A percentile compares a stretch with the other conserved stretches of the same genome.
Evolutionary conservation across 2,888 invertebrate species (phyloP).

Genomic region (Polyommatus iphigenia): DNA sequence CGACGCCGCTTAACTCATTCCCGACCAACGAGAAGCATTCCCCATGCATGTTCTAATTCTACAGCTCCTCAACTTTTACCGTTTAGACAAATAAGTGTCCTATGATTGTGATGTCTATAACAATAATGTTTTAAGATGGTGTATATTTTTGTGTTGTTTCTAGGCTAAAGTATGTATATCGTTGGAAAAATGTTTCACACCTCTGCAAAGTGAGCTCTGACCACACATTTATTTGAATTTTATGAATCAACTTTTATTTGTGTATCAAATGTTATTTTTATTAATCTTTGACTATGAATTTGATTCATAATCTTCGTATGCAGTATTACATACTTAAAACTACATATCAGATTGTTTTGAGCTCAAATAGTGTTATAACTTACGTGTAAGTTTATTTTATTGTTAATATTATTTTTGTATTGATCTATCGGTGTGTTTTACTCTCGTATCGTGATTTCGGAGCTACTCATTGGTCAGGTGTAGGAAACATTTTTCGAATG

Average conservation of each 20-base stretch:
- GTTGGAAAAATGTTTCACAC: slow-evolving; percentile 72
- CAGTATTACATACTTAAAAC: slow-evolving; percentile 13
- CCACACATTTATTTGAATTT: slow-evolving; percentile 18
- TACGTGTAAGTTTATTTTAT: slow-evolving; percentile 12
- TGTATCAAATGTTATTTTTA: slow-evolving; percentile 31
- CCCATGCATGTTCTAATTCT: slow-evolving; percentile 38
- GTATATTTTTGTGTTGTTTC: slow-evolving; percentile 76
- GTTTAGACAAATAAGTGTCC: slow-evolving; percentile 72
- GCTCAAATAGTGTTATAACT: slow-evolving; percentile 30
- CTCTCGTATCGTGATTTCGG: background rate
- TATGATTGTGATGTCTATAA: slow-evolving; percentile 77
- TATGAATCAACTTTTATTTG: slow-evolving; percentile 32
- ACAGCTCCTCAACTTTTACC: slow-evolving; percentile 59
- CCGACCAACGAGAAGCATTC: slow-evolving; percentile 61
- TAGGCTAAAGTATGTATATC: slow-evolving; percentile 63
- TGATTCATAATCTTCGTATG: slow-evolving; percentile 25
- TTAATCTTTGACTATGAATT: slow-evolving; percentile 32
- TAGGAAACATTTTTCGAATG: slow-evolving; percentile 75
- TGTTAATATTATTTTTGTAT: slow-evolving; percentile 13
- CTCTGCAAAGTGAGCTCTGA: background rate
- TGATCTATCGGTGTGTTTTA: background rate
- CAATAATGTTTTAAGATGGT: slow-evolving; percentile 77
- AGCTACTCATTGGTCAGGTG: slow-evolving; percentile 38
- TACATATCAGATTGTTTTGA: slow-evolving; percentile 32
- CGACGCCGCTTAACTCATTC: slow-evolving; percentile 59